Base-by-base conservation (phyloP, 2,888 invertebrate genomes). In the Ichneumon xanthorius region DNA sequence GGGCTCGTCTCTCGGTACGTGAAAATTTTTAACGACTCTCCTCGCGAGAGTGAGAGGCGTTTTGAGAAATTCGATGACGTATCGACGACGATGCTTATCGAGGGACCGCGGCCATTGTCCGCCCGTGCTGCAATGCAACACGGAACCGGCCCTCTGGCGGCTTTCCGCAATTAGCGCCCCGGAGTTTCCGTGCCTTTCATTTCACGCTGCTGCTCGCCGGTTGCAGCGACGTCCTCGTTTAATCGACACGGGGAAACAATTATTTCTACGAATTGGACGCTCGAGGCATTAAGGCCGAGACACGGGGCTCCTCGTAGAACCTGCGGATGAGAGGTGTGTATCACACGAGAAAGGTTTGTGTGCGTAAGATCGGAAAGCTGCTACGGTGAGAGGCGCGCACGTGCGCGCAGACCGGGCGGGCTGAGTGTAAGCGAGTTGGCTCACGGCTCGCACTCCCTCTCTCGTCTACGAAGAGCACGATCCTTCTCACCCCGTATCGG, bases 211-310 rank as follows among this genome's bases (percentile, higher is more conserved):
- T 70, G 33, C 22, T 37, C 40, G 22, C 30, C 16, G 11, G 63
- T 37, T 37, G 37, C 22, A 48, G n/a, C 40, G 37, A 68, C 30
- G 22, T 72, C 53, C 11, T 26, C 72, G 26, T 73, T 58, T 16
- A 22, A 58, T 72, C 37, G 82, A 68, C 83, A 79, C n/a, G 73
- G 73, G 83, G 45, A 79, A 83, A 68, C 83, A 83, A 79, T 83
- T 79, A 83, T 79, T 83, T 83, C 75, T 30, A 75, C 63, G 70
- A 75, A 83, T 83, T 70, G 83, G 70, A 70, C 63, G 22, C 19
- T 75, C 70, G 33, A 79, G 53, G 68, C 67, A 83, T 79, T n/a
- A 45, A 83, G 33, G 37, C 50, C 72, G 53, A 73, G 53, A 45
- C 70, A n/a, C 75, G 50, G 67, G 26, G 37, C 37, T 33, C 1